Evolutionary conservation across 2,113 vertebrate genomes (phyloP).

Genomic region (Mugil cephalus): DNA sequence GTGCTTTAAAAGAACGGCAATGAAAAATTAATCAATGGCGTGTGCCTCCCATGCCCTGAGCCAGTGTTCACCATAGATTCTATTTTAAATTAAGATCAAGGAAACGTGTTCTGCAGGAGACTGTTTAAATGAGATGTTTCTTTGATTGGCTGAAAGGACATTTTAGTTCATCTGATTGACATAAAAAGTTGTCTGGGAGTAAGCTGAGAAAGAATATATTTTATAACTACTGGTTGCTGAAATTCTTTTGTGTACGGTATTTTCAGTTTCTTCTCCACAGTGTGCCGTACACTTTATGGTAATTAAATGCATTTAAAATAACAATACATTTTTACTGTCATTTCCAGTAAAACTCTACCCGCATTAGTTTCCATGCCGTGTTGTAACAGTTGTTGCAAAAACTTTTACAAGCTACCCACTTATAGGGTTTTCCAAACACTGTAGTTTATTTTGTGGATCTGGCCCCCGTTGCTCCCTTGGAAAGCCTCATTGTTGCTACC

Average conservation of each 20-base stretch:
- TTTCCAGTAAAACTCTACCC: no score
- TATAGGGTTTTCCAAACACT: no score
- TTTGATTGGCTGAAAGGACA: conserved; percentile 61
- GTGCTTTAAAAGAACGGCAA: conserved; percentile 78
- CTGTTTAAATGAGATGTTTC: conserved; percentile 61
- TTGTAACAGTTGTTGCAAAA: no score
- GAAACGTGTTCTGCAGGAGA: conserved; percentile 61
- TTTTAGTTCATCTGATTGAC: conserved; percentile 59
- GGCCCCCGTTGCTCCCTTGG: no score
- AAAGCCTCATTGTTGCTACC: no score
- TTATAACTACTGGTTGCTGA: conserved; percentile 20
- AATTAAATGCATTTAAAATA: no score
- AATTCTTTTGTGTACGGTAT: not conserved
- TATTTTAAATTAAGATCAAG: conserved; percentile 78
- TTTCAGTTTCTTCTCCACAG: no score
- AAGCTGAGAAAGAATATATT: conserved; percentile 39
- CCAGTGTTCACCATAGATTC: conserved; percentile 69
- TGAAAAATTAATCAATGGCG: conserved; percentile 77
- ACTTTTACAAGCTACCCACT: no score
- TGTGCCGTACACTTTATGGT: no score
- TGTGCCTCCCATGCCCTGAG: conserved; percentile 61
- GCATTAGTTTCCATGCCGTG: no score
- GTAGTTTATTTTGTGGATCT: no score
- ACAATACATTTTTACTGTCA: no score
- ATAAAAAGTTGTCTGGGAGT: conserved; percentile 43